Conservation (phyloP, 1,140 invertebrate genomes). For the Dreissena polymorpha region DNA sequence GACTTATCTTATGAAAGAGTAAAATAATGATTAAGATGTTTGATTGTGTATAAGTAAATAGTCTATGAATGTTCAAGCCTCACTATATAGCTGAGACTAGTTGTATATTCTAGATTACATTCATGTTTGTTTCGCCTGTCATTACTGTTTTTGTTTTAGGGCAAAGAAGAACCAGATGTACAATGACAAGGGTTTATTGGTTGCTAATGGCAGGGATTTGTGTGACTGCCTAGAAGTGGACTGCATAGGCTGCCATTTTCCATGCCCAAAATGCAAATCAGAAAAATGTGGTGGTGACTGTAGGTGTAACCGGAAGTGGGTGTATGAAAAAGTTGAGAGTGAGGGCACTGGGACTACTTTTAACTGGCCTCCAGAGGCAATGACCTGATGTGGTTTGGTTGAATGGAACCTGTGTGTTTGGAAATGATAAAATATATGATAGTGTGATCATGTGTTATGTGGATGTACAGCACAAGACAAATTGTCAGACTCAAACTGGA, state of each 20-base stretch:
- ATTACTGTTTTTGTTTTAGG: slow-evolving; percentile 58
- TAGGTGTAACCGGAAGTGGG: slow-evolving; percentile 77
- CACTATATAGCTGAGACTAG: no score
- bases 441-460: no score
- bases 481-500: no score
- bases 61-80: no score
- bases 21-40: no score
- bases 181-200: slow-evolving; percentile 78
- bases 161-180: slow-evolving; percentile 74
- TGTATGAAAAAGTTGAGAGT: slow-evolving; percentile 76
- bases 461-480: no score
- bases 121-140: background rate
- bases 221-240: slow-evolving; percentile 88
- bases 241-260: slow-evolving; percentile 90
- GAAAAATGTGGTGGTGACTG: slow-evolving; percentile 85
- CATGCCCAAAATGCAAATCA: slow-evolving; percentile 87
- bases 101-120: no score
- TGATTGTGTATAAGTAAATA: no score
- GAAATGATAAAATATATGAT: no score
- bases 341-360: slow-evolving; percentile 71
- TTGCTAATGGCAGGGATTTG: slow-evolving; percentile 84
- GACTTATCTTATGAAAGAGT: no score
- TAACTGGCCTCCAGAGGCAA: slow-evolving; percentile 57
- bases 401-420: no score
- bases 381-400: background rate